A percentile compares a stretch with the other conserved stretches of the same genome.
These are phyloP conservation scores for Cataglyphis altisquamis DNA, from an alignment of 2,888 invertebrate species.

Conservation along the genomic window DNA sequence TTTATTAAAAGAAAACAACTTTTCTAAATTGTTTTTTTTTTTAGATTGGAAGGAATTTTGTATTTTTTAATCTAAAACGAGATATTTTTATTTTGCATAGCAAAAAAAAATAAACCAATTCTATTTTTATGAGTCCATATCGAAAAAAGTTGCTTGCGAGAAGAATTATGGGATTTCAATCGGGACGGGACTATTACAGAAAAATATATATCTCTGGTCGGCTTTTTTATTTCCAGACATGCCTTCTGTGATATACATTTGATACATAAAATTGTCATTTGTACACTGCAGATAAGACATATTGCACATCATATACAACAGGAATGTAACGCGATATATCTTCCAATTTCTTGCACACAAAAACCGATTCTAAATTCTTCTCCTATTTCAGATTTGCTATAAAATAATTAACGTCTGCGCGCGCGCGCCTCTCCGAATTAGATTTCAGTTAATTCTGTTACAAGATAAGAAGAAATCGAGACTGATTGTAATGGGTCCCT, in stretches of 20 bases:
- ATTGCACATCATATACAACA: conserved; percentile 61
- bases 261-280: conserved; percentile 66
- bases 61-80: conserved; percentile 12
- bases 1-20: neutral
- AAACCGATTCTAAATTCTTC: conserved; percentile 2
- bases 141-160: neutral
- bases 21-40: neutral
- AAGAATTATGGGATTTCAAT: neutral
- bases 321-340: conserved; percentile 46
- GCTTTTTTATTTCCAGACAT: conserved; percentile 65
- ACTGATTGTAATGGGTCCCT: neutral
- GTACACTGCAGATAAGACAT: conserved; percentile 63
- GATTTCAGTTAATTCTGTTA: neutral
- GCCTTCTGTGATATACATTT: conserved; percentile 61
- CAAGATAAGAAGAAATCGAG: conserved; percentile 32
- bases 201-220: conserved; percentile 57
- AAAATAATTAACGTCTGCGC: conserved; percentile 27
- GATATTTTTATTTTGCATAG: conserved; percentile 2
- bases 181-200: neutral
- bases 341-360: conserved; percentile 2
- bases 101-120: neutral
- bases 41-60: neutral
- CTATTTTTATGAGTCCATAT: neutral
- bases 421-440: neutral
- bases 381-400: conserved; percentile 13